Percentiles rank a stretch among this genome's conserved stretches.
Conservation (phyloP, 2,797 vertebrate species). For the Acrocephalus scirpaceus region DNA sequence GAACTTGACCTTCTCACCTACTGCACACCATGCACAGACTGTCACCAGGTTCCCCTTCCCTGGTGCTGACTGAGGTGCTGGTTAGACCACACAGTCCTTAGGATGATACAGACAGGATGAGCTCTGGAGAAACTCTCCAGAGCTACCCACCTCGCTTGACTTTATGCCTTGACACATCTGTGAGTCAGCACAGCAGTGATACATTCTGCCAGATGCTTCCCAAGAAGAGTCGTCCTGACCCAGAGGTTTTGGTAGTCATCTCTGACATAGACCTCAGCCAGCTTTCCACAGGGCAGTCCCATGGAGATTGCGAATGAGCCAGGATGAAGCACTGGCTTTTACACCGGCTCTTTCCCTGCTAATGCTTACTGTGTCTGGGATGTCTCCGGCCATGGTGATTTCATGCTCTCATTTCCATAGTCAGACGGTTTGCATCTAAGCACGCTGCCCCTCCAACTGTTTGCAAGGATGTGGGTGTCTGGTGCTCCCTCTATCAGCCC, state of each 20-base stretch:
- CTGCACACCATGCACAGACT: background rate
- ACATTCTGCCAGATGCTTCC: slow-evolving; percentile 30
- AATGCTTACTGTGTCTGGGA: background rate
- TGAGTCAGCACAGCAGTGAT: slow-evolving; percentile 29
- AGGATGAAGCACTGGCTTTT: background rate
- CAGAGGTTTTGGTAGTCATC: slow-evolving; percentile 20
- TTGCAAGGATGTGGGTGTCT: slow-evolving; percentile 36
- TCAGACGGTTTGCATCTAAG: background rate
- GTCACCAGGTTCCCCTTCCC: background rate
- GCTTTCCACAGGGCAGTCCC: background rate
- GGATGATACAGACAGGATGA: background rate
- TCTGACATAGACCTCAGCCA: slow-evolving; percentile 5
- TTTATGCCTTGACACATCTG: slow-evolving; percentile 41
- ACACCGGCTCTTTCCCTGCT: background rate
- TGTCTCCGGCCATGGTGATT: background rate
- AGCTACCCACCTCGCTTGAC: background rate
- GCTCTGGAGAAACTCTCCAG: background rate
- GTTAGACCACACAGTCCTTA: background rate
- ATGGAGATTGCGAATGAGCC: background rate
- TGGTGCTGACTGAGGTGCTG: background rate
- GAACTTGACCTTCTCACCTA: background rate
- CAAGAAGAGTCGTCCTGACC: background rate
- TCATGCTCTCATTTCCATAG: background rate
- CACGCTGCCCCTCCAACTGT: background rate
- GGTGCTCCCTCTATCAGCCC: slow-evolving; percentile 26